Base-by-base conservation (phyloP, 2,113 vertebrate species). In the Athene cunicularia region DNA sequence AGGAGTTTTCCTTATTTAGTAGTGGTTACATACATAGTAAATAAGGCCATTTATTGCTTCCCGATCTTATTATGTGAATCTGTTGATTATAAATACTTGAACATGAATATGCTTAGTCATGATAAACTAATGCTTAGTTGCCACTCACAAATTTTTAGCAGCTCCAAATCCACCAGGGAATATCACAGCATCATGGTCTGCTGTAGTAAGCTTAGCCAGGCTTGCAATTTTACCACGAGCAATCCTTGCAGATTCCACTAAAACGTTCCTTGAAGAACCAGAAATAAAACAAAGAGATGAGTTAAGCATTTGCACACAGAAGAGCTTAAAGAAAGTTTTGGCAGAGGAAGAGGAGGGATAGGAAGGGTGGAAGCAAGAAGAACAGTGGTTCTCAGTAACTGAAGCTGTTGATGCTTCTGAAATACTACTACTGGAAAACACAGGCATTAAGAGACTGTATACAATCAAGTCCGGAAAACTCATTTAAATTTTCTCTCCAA, bases 141-240 rank as follows among this genome's bases (percentile, higher is more conserved):
- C 32, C 47, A 98, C 98, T 90, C 90, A 99, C 97, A 99, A 97
- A 97, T 99, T 99, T 97, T 99, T 99, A 59, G 99, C 99, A 47
- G 99, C 99, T 33, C 99, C 99, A 11, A 99, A 99, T 14, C 99
- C 99, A 67, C 99, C 99, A 4, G 99, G 99, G 77, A 99, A 99
- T 97, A 99, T 99, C 92, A 98, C 98, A 2, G 99, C 99, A 52
- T 99, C 99, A 6, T 99, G 98, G 52, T 98, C 97, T 41, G 97
- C 93, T 4, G 98, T 98, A 0, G 97, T 97, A 35, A 99, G 97
- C 81, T 98, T 96, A 56, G 97, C 97, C 95, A 99, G 98, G 90
- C 98, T 98, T 3, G 95, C 37, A 92, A 99, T 98, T 35, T 99
- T 99, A 20, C 99, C 99, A 58, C 99, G 98, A 89, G 99, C 99